These are phyloP conservation scores for Hydra vulgaris DNA, from an alignment of 30 jellyfish, hydroid and myxozoan species.

Conservation along the genomic window DNA sequence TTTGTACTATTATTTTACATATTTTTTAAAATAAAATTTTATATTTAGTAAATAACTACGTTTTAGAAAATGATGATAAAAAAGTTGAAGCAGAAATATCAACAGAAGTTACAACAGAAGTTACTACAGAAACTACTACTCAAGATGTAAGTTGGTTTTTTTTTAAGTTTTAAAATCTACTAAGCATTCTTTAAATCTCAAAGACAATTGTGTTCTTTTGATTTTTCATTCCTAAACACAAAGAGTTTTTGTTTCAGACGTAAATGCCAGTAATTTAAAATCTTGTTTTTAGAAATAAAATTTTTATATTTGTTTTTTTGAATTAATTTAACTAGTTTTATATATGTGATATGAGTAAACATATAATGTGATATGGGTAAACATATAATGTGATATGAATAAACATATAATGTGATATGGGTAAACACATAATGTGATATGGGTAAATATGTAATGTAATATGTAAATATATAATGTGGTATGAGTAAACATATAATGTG, in stretches of 20 bases:
- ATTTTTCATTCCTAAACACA: not conserved
- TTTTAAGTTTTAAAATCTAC: not conserved
- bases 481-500: too few species aligned
- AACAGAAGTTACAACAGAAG: conserved; percentile 10
- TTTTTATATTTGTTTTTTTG: not conserved
- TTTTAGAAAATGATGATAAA: not conserved
- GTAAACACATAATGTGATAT: too few species aligned
- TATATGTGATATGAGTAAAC: too few species aligned
- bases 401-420: too few species aligned
- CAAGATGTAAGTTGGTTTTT: not conserved
- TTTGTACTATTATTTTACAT: too few species aligned
- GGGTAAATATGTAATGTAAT: too few species aligned
- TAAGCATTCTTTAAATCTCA: not conserved
- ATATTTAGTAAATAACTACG: not conserved
- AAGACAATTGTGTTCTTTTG: not conserved
- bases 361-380: too few species aligned
- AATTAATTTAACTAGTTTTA: too few species aligned
- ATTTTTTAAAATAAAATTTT: not conserved
- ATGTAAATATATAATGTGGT: too few species aligned
- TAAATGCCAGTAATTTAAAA: not conserved
- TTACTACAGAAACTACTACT: not conserved
- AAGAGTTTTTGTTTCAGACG: not conserved
- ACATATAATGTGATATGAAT: too few species aligned
- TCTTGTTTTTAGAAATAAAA: too few species aligned
- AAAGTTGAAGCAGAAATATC: not conserved